These are phyloP conservation scores for Todiramphus chloris DNA, from an alignment of 2,113 vertebrate genomes.

Conservation along the genomic window DNA sequence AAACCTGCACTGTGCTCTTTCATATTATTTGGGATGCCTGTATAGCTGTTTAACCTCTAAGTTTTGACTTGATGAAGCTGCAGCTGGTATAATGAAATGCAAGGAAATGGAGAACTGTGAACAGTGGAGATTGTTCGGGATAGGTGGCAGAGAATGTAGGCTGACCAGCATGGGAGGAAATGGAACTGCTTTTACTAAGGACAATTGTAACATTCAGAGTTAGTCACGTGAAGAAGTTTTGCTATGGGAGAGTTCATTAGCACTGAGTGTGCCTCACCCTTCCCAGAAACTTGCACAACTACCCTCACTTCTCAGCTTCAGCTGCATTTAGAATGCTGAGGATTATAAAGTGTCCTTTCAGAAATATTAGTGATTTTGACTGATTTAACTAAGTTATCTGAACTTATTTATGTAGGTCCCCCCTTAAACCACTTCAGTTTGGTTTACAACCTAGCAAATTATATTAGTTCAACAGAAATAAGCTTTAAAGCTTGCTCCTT, in stretches of 20 bases:
- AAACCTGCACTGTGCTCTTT: neutral
- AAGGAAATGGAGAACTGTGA: neutral
- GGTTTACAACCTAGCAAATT: neutral
- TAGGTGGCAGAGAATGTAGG: neutral
- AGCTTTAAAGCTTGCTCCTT: neutral
- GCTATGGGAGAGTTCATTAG: neutral
- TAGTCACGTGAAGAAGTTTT: neutral
- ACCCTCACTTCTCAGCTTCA: neutral
- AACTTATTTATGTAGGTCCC: neutral
- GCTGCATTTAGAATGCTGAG: neutral
- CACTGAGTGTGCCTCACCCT: neutral
- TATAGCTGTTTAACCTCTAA: neutral
- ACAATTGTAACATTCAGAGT: neutral
- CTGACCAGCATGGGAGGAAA: neutral
- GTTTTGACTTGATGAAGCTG: neutral
- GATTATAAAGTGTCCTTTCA: neutral
- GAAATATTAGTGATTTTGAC: too few species aligned
- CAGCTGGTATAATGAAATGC: neutral
- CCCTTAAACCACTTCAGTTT: neutral
- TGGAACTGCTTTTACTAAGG: neutral
- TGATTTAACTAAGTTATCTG: neutral
- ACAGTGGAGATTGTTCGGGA: neutral
- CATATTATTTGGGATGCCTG: neutral
- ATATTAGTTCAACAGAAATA: neutral
- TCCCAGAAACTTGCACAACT: neutral